Base-by-base conservation (phyloP, 2,113 vertebrate species). In the Sitta europaea region DNA sequence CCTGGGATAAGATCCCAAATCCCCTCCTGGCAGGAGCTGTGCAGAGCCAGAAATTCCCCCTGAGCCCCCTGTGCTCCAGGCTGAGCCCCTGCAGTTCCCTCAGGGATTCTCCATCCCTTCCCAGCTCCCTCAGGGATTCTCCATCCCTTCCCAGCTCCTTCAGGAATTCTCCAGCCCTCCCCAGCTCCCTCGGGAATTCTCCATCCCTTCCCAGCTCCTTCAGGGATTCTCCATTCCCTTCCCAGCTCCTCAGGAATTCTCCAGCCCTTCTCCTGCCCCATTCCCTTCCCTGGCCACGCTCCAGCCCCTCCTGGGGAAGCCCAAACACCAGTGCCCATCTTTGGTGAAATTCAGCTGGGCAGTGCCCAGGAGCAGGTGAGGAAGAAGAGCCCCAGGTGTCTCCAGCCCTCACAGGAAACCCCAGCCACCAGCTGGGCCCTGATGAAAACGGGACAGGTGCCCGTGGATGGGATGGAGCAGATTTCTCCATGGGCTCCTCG, bases 381-480 rank as follows among this genome's bases (percentile, higher is more conserved):
- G 28, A 12, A 35, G 75, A 50, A 67, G 28, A 55, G 25, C 18
- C 12, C 12, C 0, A 22, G 25, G 13, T 5, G 1, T 21, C 42
- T 20, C 38, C 12, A 28, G 6, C 35, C 15, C n/a, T 76, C 4
- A 0, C 22, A 18, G 31, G 51, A 40, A 65, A 22, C 21, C 36
- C 11, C 55, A n/a, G 14, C 50, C 8, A 4, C 18, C 62, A 29
- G 8, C 48, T 63, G 63, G 23, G 5, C 21, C 24, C 25, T 0
- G 1, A 5, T 10, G 11, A 35, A 38, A 67, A 4, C 8, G 2
- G 19, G 14, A 25, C 12, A 45, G 31, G 20, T 20, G 38, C 6
- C 43, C 27, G 1, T 1, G 5, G 8, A 3, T 20, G 3, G 1
- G 55, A 24, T 17, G 51, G 67, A 53, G n/a, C n/a, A 43, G 38